phyloP scores from a whole-genome alignment of 2,797 vertebrate species.

The Pipistrellus pipistrellus region DNA sequence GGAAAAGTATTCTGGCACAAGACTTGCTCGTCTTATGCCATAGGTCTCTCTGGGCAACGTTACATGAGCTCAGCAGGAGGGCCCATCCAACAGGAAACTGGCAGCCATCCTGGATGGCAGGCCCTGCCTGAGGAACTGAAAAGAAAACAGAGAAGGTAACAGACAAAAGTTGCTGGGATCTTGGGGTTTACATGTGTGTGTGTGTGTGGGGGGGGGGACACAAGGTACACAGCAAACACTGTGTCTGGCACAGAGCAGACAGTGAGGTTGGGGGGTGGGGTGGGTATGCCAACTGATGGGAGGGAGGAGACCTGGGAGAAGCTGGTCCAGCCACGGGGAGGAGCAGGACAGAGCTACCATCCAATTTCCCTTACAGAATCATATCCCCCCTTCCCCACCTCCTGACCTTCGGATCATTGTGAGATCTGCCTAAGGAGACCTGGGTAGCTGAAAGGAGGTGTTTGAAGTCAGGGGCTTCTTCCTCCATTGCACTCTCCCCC shows the following conservation, averaged over 20 bases:
- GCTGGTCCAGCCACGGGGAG: background rate
- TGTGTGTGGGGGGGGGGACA: fast-evolving
- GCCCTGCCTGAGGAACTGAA: background rate
- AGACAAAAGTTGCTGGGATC: background rate
- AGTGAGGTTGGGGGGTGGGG: background rate
- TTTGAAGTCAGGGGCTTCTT: background rate
- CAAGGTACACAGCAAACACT: background rate
- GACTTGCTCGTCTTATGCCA: background rate
- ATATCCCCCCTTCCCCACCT: background rate
- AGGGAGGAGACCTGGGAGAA: background rate
- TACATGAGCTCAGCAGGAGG: background rate
- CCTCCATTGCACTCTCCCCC: background rate
- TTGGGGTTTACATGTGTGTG: background rate
- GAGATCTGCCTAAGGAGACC: background rate
- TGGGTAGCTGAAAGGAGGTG: background rate
- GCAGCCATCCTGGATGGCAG: background rate
- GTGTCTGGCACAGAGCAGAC: background rate
- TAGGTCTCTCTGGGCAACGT: background rate
- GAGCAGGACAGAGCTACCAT: background rate
- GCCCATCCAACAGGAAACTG: background rate
- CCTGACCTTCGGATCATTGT: no score
- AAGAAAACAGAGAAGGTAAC: background rate
- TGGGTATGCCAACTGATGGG: background rate
- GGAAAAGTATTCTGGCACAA: background rate
- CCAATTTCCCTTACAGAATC: background rate